Evolutionary conservation across 1,140 invertebrate species (phyloP), one percentile per base, ranked within the genome.

Genomic region (Homalodisca vitripennis): DNA sequence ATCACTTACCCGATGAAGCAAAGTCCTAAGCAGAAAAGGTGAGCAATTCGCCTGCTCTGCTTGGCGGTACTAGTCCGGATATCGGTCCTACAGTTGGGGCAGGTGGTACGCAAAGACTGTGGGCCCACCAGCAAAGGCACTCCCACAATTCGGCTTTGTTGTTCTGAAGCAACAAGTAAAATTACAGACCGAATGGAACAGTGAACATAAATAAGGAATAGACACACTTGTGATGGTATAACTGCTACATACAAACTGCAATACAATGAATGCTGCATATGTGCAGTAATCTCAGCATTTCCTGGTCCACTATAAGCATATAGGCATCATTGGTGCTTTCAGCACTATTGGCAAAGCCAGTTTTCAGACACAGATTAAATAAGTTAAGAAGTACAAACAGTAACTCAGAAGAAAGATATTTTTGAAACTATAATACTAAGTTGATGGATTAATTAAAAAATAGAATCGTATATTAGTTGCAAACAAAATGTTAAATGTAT

Each of bases 21-120:
- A 14, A 73, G 31, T 0, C 64, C 60, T n/a, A 73, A 32, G 20
- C 72, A 73, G 41, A 60, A 68, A 1, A 73, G 29, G 51, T 73
- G 70, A 32, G 72, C 72, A 0, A 31, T 20, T 47, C 29, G 46
- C n/a, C 60, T 27, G 17, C 14, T n/a, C 69, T 66, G 12, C 14
- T 55, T 60, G 3, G 24, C 27, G 24, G 55, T 60, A 13, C 14
- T 2, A 3, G 24, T 27, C 26, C 29, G 14, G 17, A 73, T 62
- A 1, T 20, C 6, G 14, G 47, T n/a, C 51, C 55, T 47, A 65
- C 72, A 73, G 20, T 71, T 41, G 20, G 72, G 72, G 29, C 72
- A 73, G 2, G 24, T 68, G 1, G 70, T 24, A 0, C 63, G 29
- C 1, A 70, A 53, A 41, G 72, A 51, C n/a, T 26, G 30, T n/a